phyloP scores from a whole-genome alignment of 2,797 vertebrate species.

The Cephalopachus bancanus region DNA sequence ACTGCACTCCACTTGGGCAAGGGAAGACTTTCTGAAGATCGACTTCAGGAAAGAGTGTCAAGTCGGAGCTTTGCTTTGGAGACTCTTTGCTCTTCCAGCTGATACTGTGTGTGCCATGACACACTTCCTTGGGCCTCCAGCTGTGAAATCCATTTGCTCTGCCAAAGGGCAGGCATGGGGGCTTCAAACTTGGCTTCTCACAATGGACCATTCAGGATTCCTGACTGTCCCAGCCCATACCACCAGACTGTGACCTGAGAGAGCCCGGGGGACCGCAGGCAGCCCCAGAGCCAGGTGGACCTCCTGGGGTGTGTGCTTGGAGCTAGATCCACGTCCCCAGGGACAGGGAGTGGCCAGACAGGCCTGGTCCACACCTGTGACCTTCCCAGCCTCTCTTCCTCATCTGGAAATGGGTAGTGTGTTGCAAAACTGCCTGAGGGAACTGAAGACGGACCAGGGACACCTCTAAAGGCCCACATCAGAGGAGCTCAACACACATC shows the following conservation, averaged over 20 bases:
- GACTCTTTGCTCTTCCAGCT: not conserved
- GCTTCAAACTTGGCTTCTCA: not conserved
- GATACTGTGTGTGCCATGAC: not conserved
- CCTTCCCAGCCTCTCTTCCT: not conserved
- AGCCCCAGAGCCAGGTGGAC: not conserved
- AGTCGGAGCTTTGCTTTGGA: slow-evolving; percentile 53
- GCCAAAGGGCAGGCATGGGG: not conserved
- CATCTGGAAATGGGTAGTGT: not conserved
- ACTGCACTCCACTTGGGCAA: not conserved
- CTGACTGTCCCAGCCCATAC: not conserved
- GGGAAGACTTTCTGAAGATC: not conserved
- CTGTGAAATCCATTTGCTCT: not conserved
- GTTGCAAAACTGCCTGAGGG: fast-evolving
- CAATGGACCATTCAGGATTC: not conserved
- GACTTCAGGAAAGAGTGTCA: slow-evolving; percentile 38
- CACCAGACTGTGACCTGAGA: not conserved
- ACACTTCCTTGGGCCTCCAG: not conserved
- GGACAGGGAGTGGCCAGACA: not conserved
- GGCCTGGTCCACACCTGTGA: not conserved
- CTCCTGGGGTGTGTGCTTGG: not conserved
- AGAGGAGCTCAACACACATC: not conserved
- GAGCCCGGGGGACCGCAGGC: not conserved
- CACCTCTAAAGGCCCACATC: too few relatives aligned
- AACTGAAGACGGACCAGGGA: not conserved
- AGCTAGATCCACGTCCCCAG: not conserved